Base-by-base conservation (phyloP, 2,113 vertebrate species). In the Myanophis thanlyinensis region DNA sequence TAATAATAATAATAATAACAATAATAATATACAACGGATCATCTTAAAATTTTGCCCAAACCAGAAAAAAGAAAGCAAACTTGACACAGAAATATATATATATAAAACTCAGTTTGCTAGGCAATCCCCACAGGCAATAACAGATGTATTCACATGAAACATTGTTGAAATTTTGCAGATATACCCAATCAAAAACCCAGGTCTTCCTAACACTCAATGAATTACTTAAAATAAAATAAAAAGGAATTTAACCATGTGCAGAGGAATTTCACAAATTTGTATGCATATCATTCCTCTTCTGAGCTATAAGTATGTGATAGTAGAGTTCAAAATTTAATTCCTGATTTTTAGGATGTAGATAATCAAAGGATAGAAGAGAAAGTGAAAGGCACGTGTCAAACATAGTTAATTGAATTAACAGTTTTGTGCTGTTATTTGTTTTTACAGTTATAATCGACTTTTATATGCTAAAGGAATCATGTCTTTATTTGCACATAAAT, bases 161-260 rank as follows among this genome's bases (percentile, higher is more conserved):
- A 92, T 93, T 94, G 95, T 94, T 95, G 80, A 94, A 94, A 93
- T 67, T 94, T 93, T 95, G 8, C n/a, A 95, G 90, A 90, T 40
- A 89, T 15, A 49, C 7, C 40, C 5, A 9, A 40, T 89, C 25
- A 44, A 92, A 59, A 54, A 1, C 35, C 9, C 53, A 54, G 52
- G 8, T 4, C 20, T 51, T 53, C 20, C 46, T 46, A 62, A 62
- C 46, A 47, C 1, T 22, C n/a, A 52, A 40, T 46, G 67, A 87
- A 88, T 20, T 35, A 12, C 30, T 51, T 73, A 25, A 1, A 8
- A 22, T 18, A 49, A 87, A 49, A 87, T 67, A 35, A 51, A 9
- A 8, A 35, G 73, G 13, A 40, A 25, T 27, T 59, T 62, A 85
- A 18, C 47, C 18, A 89, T 2, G 59, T 44, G n/a, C 40, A 15